A percentile compares a stretch with the other conserved stretches of the same genome.
phyloP scores from a whole-genome alignment of 1,140 invertebrate species.

The Zaprionus lachaisei region DNA sequence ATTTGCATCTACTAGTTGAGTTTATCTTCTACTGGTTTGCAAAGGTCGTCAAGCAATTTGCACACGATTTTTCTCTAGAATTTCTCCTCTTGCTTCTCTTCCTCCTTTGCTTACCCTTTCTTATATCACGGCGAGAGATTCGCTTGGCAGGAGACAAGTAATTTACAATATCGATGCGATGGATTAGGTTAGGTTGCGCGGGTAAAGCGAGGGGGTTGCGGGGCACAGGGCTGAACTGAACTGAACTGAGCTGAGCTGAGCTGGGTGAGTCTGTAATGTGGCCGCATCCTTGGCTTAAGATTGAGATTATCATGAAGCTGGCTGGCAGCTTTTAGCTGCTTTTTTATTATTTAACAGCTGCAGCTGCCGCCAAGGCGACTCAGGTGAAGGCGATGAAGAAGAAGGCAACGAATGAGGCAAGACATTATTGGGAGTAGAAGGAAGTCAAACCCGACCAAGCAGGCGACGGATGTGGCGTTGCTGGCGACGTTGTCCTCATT shows the following conservation, averaged over 20 bases:
- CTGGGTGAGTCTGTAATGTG: constrained; percentile 1
- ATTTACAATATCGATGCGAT: constrained; percentile 42
- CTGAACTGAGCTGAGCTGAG: neutral
- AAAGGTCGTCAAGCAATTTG: constrained; percentile 8
- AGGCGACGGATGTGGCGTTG: constrained; percentile 28
- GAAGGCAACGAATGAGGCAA: neutral
- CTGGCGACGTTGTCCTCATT: constrained; percentile 47
- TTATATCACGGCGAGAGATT: constrained; percentile 2
- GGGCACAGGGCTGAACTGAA: neutral
- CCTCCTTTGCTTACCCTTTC: neutral
- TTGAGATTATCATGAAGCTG: constrained; percentile 49
- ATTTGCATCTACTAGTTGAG: neutral
- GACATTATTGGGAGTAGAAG: constrained; percentile 5
- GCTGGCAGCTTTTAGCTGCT: constrained; percentile 43
- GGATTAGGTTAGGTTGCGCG: neutral
- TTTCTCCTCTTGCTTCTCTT: neutral
- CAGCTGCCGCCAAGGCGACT: constrained; percentile 32
- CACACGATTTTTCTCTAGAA: neutral
- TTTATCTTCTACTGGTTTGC: neutral
- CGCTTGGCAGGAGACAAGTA: constrained; percentile 35
- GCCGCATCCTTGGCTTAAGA: constrained; percentile 43
- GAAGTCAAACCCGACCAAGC: neutral
- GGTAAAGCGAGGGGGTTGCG: neutral
- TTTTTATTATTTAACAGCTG: constrained; percentile 51
- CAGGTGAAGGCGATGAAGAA: constrained; percentile 23